Conservation (phyloP, 2,888 invertebrate genomes). For the Sympetrum striolatum region DNA sequence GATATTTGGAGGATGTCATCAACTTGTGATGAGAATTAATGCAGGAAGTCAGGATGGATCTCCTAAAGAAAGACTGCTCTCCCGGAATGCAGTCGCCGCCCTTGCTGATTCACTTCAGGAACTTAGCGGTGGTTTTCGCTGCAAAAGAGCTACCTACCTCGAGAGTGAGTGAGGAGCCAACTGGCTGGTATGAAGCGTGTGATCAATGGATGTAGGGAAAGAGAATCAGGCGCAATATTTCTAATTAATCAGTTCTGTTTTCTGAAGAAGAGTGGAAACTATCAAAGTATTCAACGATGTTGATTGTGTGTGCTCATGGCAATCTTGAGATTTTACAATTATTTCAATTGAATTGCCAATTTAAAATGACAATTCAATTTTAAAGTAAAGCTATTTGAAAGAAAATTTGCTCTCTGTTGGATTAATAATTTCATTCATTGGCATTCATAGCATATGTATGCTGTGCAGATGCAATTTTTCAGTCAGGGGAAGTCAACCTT, state of each 20-base stretch:
- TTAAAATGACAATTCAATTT: no score
- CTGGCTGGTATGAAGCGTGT: conserved; percentile 36
- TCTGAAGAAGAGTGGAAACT: no score
- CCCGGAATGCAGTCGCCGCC: conserved; percentile 83
- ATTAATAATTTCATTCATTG: not conserved
- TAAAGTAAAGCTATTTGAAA: no score
- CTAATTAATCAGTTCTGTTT: not conserved
- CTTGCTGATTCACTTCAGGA: conserved; percentile 88
- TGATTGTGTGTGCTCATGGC: no score
- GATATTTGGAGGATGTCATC: conserved; percentile 65
- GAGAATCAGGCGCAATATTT: no score
- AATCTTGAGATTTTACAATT: no score
- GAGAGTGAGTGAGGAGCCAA: conserved; percentile 64
- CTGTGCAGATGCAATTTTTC: no score
- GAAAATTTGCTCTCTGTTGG: not conserved
- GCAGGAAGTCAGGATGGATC: conserved; percentile 55
- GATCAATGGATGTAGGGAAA: not conserved
- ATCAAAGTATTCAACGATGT: no score
- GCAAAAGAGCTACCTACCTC: conserved; percentile 85
- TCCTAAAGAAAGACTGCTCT: conserved; percentile 76
- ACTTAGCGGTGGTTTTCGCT: conserved; percentile 80
- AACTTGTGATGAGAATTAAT: conserved; percentile 65
- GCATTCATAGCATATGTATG: no score
- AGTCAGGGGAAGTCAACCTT: no score
- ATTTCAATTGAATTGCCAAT: no score